phyloP scores from a whole-genome alignment of 2,113 vertebrate species.

The Holacanthus passer region DNA sequence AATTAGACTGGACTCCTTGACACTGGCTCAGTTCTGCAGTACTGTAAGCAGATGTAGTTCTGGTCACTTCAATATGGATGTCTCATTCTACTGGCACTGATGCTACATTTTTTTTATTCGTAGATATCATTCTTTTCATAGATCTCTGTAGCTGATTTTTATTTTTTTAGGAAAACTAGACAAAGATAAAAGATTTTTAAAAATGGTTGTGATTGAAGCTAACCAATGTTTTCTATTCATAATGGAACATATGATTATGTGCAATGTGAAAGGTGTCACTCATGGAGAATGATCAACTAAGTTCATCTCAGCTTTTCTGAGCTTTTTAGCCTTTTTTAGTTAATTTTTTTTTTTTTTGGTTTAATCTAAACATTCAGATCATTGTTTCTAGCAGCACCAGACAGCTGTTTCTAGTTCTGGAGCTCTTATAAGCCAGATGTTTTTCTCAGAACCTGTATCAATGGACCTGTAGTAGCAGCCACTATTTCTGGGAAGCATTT shows the following conservation, averaged over 20 bases:
- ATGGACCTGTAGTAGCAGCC: background rate
- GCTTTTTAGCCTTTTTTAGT: background rate
- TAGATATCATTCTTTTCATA: background rate
- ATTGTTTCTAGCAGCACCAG: background rate
- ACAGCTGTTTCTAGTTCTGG: too few species aligned
- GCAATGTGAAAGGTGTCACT: background rate
- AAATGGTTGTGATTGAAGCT: background rate
- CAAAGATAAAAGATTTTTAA: too few species aligned
- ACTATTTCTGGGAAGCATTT: background rate
- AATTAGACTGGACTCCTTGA: slow-evolving; percentile 32
- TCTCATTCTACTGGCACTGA: background rate
- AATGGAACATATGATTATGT: background rate
- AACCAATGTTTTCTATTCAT: background rate
- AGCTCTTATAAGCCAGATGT: too few species aligned
- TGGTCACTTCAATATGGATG: background rate
- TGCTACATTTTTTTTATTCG: background rate
- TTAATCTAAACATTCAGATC: background rate
- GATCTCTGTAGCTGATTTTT: background rate
- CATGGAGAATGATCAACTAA: background rate
- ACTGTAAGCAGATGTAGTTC: background rate
- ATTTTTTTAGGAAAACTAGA: background rate
- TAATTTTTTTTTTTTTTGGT: background rate
- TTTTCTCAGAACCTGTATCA: too few species aligned
- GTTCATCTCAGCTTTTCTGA: background rate
- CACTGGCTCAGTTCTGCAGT: background rate